Conservation (phyloP, 2,888 invertebrate genomes). For the Acanthosepion esculentum region DNA sequence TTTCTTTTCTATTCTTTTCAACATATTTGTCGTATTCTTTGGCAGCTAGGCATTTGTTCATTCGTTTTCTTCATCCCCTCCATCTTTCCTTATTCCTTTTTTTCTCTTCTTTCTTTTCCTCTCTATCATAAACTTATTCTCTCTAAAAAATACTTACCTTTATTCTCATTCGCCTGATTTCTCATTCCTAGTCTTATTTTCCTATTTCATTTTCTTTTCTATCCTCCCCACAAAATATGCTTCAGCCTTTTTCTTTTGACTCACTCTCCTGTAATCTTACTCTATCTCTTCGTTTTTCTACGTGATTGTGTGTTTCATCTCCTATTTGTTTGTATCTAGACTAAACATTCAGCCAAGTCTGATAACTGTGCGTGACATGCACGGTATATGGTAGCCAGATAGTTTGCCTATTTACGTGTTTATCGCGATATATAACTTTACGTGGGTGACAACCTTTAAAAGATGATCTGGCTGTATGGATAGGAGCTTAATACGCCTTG, state of each 20-base stretch:
- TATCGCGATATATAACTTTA: background rate
- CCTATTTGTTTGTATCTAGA: background rate
- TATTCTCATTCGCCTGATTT: background rate
- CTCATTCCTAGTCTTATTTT: background rate
- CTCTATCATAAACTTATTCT: too few species aligned
- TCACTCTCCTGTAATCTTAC: background rate
- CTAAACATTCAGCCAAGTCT: background rate
- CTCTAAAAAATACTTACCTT: too few species aligned
- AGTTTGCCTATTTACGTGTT: background rate
- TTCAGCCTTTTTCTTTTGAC: background rate
- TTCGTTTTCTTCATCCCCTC: too few species aligned
- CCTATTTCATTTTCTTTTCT: background rate
- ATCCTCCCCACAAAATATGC: background rate
- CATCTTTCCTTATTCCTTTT: too few species aligned
- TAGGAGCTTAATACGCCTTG: background rate
- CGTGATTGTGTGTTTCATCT: background rate
- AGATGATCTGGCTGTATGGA: background rate
- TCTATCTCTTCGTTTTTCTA: background rate
- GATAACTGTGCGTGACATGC: constrained; percentile 12
- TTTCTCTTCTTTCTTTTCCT: too few species aligned
- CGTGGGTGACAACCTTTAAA: constrained; percentile 6
- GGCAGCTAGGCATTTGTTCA: too few species aligned
- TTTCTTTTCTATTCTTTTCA: background rate
- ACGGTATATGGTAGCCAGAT: background rate
- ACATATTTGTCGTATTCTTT: background rate